These are phyloP conservation scores for Panulirus ornatus DNA, from an alignment of 1,140 invertebrate genomes.

Conservation along the genomic window DNA sequence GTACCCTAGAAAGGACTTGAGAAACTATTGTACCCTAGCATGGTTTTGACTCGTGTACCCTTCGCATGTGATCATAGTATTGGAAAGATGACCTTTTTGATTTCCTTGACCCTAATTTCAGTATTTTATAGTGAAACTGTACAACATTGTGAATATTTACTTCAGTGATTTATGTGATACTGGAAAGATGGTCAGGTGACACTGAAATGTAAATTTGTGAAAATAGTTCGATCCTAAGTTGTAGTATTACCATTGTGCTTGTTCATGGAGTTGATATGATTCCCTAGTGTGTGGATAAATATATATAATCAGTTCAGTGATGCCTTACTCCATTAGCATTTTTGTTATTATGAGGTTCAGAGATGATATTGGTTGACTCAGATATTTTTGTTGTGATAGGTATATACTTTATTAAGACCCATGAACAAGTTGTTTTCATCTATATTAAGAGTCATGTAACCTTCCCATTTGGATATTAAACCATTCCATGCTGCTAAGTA, in stretches of 20 bases:
- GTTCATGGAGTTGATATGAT: slow-evolving; percentile 4
- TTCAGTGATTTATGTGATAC: slow-evolving; percentile 17
- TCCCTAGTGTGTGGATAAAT: background rate
- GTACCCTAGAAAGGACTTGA: background rate
- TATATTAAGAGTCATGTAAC: slow-evolving; percentile 13
- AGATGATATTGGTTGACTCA: no score
- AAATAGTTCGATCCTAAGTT: slow-evolving; percentile 6
- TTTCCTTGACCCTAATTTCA: background rate
- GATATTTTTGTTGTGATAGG: background rate
- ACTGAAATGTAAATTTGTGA: slow-evolving; percentile 20
- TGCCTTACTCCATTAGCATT: no score
- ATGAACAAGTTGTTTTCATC: slow-evolving; percentile 34
- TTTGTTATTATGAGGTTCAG: background rate
- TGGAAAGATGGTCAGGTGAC: slow-evolving; percentile 10
- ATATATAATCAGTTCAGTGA: no score
- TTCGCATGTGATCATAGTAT: slow-evolving; percentile 15
- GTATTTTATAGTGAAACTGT: background rate
- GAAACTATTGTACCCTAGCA: background rate
- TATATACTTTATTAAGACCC: background rate
- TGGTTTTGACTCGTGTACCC: background rate
- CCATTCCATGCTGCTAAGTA: slow-evolving; percentile 30
- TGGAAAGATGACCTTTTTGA: background rate
- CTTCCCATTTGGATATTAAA: slow-evolving; percentile 17
- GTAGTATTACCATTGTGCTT: slow-evolving; percentile 27
- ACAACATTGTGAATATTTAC: slow-evolving; percentile 17